Conservation (phyloP, 2,888 invertebrate genomes). For the Tenthredo livida region DNA sequence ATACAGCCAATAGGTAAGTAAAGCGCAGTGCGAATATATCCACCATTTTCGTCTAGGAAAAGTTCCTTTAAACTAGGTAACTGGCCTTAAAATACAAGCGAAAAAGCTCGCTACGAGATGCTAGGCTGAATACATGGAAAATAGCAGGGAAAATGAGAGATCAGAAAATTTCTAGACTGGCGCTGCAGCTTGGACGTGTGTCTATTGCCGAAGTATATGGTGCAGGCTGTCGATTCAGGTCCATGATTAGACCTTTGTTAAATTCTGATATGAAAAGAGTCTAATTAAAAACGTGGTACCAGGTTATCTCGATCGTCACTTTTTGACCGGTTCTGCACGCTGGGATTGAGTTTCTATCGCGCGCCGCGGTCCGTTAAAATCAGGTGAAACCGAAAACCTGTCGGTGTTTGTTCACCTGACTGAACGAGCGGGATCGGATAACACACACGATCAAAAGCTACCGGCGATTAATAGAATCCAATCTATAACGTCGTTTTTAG, state of each 20-base stretch:
- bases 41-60: slow-evolving; percentile 28
- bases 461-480: slow-evolving; percentile 24
- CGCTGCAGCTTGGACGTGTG: neutral
- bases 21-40: slow-evolving; percentile 21
- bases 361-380: slow-evolving; percentile 19
- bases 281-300: slow-evolving; percentile 10
- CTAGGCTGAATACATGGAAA: neutral
- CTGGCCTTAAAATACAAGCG: slow-evolving; percentile 55
- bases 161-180: neutral
- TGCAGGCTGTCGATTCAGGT: neutral
- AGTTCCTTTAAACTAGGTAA: slow-evolving; percentile 56
- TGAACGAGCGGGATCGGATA: slow-evolving; percentile 36
- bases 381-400: slow-evolving; percentile 43
- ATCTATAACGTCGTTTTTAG: neutral
- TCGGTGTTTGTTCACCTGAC: slow-evolving; percentile 41
- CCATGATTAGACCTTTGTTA: neutral
- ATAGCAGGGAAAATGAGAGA: neutral
- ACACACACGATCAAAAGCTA: slow-evolving; percentile 46
- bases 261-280: neutral
- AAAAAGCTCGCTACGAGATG: neutral
- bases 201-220: neutral
- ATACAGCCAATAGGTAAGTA: slow-evolving; percentile 31
- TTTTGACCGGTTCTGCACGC: neutral
- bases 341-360: slow-evolving; percentile 30
- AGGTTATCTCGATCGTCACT: neutral